Evolutionary conservation across 2,113 vertebrate genomes (phyloP), one percentile per base, ranked within the genome.

Genomic region (Zapus hudsonius): DNA sequence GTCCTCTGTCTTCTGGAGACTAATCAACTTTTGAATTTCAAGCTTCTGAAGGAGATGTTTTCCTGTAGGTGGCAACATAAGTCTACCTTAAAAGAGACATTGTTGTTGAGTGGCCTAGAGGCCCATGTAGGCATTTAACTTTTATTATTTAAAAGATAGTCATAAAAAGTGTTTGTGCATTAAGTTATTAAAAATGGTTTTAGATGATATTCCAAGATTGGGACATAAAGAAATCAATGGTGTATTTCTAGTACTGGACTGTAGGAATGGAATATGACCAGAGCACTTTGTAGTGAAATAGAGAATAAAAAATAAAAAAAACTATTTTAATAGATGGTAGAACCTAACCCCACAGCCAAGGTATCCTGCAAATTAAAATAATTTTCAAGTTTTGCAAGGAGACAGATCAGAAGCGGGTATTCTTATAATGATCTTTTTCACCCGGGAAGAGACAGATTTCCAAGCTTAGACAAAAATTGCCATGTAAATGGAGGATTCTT

Each of bases 11-110:
- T 59, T 63, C 52, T 83, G 36, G 72, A 91, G 61, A 64, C 44
- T 91, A 86, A 92, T 92, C 72, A 92, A 44, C 44, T 91, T 95
- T 94, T 87, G 66, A 84, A 44, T 89, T 89, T 83, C 44, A 69
- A 67, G 31, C 7, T 44, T 92, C 15, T 70, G 40, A 96, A 90
- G 70, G 64, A 92, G 64, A 92, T 33, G 40, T 33, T 92, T 90
- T 81, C 80, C 83, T 72, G 38, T 81, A 61, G 15, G 23, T 73
- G 70, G 67, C 27, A 89, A 73, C 10, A 80, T 75, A 87, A 86
- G 31, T 86, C 38, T 85, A 72, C 42, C 67, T 90, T 76, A 84
- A 84, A 88, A 80, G 31, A 57, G 69, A 75, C 27, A 63, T 91
- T 87, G 86, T 25, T 76, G 36, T 76, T 95, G n/a, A 89, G 44